Evolutionary conservation across 2,797 vertebrate genomes (phyloP).

Genomic region (Argya squamiceps): DNA sequence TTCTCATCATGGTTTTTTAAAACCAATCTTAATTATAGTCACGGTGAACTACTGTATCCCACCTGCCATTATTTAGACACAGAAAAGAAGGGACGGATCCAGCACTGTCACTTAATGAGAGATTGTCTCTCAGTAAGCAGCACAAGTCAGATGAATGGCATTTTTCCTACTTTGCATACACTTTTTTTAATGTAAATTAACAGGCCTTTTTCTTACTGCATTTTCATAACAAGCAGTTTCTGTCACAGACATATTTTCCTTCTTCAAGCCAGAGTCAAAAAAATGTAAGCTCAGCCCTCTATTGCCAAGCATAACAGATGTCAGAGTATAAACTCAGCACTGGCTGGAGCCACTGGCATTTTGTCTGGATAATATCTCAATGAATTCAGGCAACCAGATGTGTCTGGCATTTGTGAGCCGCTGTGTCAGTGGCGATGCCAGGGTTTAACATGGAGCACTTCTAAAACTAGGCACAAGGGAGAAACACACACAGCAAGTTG

Average conservation of each 20-base stretch:
- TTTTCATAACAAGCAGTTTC: constrained; percentile 1
- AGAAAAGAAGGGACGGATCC: background rate
- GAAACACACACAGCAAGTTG: background rate
- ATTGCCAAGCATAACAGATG: constrained; percentile 44
- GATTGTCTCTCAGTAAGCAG: background rate
- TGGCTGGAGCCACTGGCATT: constrained; percentile 49
- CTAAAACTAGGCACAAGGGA: background rate
- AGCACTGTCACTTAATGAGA: background rate
- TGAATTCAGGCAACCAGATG: constrained; percentile 44
- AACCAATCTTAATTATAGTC: background rate
- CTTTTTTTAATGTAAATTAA: background rate
- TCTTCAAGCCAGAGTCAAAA: background rate
- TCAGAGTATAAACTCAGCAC: background rate
- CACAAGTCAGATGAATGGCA: background rate
- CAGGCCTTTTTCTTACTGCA: background rate
- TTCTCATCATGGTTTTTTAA: background rate
- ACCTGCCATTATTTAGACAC: background rate
- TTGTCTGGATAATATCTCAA: constrained; percentile 21
- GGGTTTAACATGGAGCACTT: background rate
- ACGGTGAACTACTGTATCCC: background rate
- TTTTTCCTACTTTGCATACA: background rate
- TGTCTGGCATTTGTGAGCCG: constrained; percentile 10
- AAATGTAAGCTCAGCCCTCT: background rate
- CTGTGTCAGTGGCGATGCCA: background rate
- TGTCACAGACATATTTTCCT: background rate